A percentile compares a stretch with the other conserved stretches of the same genome.
Conservation (phyloP, 1,140 invertebrate genomes). For the Anastrepha obliqua region DNA sequence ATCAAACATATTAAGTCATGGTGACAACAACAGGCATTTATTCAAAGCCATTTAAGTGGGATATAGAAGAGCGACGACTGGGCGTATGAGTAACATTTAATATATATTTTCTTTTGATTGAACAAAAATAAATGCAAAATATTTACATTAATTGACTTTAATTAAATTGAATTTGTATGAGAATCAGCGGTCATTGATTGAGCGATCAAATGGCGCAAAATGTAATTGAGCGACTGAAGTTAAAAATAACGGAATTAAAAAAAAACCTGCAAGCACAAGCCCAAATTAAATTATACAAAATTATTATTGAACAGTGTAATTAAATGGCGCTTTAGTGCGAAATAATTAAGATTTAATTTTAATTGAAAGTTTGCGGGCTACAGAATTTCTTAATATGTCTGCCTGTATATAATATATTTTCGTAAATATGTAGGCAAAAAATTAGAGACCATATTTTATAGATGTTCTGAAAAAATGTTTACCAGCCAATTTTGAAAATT, state of each 20-base stretch:
- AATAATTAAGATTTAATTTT: too few relatives aligned
- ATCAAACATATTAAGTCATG: neutral
- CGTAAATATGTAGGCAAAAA: too few relatives aligned
- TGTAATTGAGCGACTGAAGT: neutral
- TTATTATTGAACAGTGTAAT: too few relatives aligned
- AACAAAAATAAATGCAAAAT: conserved; percentile 27
- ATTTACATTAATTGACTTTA: conserved; percentile 42
- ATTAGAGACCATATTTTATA: too few relatives aligned
- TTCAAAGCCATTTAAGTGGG: neutral
- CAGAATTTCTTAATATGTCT: too few relatives aligned
- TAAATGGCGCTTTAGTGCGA: too few relatives aligned
- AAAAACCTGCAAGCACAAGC: too few relatives aligned
- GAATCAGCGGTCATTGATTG: conserved; percentile 16
- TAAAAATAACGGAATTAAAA: too few relatives aligned
- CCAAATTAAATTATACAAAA: too few relatives aligned
- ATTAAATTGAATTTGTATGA: conserved; percentile 43
- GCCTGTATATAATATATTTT: too few relatives aligned
- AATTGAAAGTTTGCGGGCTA: too few relatives aligned
- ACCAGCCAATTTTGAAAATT: neutral
- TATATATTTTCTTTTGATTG: neutral
- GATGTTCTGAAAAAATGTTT: too few relatives aligned
- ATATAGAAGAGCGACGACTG: neutral
- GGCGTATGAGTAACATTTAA: neutral
- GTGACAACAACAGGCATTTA: neutral
- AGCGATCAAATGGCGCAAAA: neutral